Conservation (phyloP, 2,797 vertebrate species). For the Peromyscus eremicus region DNA sequence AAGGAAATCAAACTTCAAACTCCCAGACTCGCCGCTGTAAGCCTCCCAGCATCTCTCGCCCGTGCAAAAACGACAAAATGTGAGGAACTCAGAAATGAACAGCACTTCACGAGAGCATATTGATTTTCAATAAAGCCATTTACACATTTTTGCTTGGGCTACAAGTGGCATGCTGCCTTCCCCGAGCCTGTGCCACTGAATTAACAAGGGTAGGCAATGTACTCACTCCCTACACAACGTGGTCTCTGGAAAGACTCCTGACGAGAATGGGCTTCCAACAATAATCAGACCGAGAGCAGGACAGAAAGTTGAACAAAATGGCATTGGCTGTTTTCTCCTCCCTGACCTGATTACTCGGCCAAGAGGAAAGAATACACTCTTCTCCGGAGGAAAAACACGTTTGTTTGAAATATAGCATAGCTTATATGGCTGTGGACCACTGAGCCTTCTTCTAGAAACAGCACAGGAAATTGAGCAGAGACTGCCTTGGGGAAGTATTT, state of each 20-base stretch:
- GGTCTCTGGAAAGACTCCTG: conserved; percentile 62
- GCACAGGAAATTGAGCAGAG: conserved; percentile 86
- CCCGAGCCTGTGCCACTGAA: conserved; percentile 72
- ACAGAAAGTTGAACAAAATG: conserved; percentile 71
- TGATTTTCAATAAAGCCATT: conserved; percentile 88
- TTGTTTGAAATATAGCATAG: conserved; percentile 82
- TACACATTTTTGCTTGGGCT: conserved; percentile 80
- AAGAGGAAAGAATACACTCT: conserved; percentile 80
- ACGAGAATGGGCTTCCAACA: conserved; percentile 59
- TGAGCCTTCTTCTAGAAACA: conserved; percentile 63
- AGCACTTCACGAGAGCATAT: conserved; percentile 83
- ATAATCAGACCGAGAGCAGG: conserved; percentile 61
- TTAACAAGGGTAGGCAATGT: conserved; percentile 78
- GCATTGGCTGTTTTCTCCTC: conserved; percentile 72
- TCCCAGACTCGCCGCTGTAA: conserved; percentile 58
- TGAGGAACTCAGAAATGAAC: conserved; percentile 79
- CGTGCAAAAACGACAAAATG: conserved; percentile 29
- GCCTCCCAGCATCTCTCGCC: conserved; percentile 45
- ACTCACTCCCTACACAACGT: conserved; percentile 59
- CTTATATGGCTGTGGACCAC: conserved; percentile 81
- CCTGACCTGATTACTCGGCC: conserved; percentile 76
- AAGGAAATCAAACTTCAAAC: conserved; percentile 29
- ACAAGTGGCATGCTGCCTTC: conserved; percentile 73
- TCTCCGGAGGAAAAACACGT: conserved; percentile 75
- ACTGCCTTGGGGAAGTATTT: conserved; percentile 81